Evolutionary conservation across 2,888 invertebrate genomes (phyloP).

Genomic region (Melangyna quadrimaculata): DNA sequence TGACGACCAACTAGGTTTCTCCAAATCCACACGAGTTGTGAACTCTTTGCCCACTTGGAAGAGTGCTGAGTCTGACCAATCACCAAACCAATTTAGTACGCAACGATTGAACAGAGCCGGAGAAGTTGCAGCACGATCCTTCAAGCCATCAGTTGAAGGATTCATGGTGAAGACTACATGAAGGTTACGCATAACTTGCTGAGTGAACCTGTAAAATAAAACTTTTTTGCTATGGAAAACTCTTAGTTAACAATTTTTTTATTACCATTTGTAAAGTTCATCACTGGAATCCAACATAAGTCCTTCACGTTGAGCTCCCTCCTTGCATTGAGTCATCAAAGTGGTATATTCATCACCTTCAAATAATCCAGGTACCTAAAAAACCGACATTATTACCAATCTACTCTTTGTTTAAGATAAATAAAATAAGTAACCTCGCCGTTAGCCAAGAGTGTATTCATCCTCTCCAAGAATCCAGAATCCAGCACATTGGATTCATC

Average conservation of each 20-base stretch:
- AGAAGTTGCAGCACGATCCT: conserved; percentile 99
- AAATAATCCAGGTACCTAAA: conserved; percentile 91
- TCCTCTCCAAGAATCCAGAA: conserved; percentile 98
- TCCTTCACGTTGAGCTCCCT: conserved; percentile 98
- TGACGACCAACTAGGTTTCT: conserved; percentile 90
- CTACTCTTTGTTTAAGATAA: conserved; percentile 64
- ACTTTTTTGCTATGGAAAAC: not conserved
- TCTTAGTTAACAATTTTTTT: not conserved
- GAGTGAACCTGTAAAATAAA: conserved; percentile 86
- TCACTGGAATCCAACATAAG: conserved; percentile 99
- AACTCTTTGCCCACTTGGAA: conserved; percentile 98
- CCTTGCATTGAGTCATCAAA: conserved; percentile 99
- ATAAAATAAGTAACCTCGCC: conserved; percentile 86
- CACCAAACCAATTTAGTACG: conserved; percentile 99
- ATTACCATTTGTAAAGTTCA: conserved; percentile 97
- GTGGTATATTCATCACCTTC: conserved; percentile 99
- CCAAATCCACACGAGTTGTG: conserved; percentile 96
- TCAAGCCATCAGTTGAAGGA: conserved; percentile 98
- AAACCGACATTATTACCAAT: not conserved
- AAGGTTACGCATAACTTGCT: conserved; percentile 98
- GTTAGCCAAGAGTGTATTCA: conserved; percentile 99
- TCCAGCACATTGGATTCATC: conserved; percentile 99
- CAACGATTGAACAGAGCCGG: conserved; percentile 99
- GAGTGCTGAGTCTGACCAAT: conserved; percentile 98
- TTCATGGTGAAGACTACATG: conserved; percentile 99